These are phyloP conservation scores for Gadopsis marmoratus DNA, from an alignment of 2,797 vertebrate genomes.

Conservation along the genomic window DNA sequence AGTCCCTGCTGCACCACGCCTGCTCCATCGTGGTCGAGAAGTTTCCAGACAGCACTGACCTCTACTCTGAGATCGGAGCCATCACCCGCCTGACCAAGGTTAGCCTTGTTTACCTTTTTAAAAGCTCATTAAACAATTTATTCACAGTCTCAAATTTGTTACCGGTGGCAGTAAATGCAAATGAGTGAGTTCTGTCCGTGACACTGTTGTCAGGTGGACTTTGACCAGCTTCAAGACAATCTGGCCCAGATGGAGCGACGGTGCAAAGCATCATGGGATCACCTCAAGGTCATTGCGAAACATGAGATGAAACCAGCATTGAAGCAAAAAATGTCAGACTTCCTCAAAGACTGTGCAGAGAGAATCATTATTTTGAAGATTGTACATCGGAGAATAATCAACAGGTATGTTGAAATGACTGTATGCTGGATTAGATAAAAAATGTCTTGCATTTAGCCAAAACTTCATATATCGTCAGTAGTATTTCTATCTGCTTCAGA, in stretches of 20 bases:
- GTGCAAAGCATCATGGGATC: slow-evolving; percentile 99
- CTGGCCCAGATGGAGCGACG: slow-evolving; percentile 95
- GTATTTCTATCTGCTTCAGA: neutral
- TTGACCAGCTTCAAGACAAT: slow-evolving; percentile 98
- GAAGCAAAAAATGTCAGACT: slow-evolving; percentile 97
- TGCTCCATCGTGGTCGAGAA: slow-evolving; percentile 97
- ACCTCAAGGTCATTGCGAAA: slow-evolving; percentile 97
- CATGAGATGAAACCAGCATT: slow-evolving; percentile 95
- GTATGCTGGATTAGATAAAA: neutral
- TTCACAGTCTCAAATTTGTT: neutral
- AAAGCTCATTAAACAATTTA: neutral
- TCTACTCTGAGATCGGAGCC: slow-evolving; percentile 97
- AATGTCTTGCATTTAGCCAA: neutral
- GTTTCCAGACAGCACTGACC: slow-evolving; percentile 96
- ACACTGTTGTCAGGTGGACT: slow-evolving; percentile 90
- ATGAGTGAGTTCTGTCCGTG: neutral
- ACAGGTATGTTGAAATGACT: slow-evolving; percentile 87
- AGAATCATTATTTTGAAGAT: slow-evolving; percentile 97
- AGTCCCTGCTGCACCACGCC: slow-evolving; percentile 95
- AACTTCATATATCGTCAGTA: neutral
- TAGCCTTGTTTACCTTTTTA: neutral
- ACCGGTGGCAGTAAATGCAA: neutral
- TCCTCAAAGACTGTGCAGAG: slow-evolving; percentile 97
- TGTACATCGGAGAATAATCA: slow-evolving; percentile 96
- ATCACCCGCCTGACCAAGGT: slow-evolving; percentile 97